These are phyloP conservation scores for Butorides virescens DNA, from an alignment of 2,113 vertebrate genomes.

Conservation along the genomic window DNA sequence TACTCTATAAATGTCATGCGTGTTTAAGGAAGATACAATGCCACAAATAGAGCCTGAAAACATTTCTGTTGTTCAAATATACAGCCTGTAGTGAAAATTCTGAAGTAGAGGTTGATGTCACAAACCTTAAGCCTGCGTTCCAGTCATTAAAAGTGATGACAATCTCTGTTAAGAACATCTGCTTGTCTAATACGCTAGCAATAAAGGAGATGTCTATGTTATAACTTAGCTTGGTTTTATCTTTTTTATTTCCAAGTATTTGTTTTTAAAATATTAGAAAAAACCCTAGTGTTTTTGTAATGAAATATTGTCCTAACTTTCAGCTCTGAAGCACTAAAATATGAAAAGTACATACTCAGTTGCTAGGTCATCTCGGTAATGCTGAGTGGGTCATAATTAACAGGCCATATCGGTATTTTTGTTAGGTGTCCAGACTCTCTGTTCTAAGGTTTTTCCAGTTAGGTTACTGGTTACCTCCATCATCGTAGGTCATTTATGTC, in stretches of 20 bases:
- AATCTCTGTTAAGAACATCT: neutral
- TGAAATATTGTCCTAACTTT: neutral
- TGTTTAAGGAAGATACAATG: neutral
- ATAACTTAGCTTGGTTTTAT: neutral
- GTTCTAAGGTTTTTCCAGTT: neutral
- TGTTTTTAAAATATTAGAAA: neutral
- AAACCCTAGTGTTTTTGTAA: rapidly evolving
- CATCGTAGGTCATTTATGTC: neutral
- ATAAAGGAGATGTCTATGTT: neutral
- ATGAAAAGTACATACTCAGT: neutral
- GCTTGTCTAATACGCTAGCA: neutral
- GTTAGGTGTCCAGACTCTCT: neutral
- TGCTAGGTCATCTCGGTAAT: neutral
- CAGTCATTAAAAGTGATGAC: neutral
- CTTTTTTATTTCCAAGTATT: neutral
- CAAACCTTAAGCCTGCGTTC: neutral
- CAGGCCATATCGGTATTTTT: neutral
- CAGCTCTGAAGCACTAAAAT: neutral
- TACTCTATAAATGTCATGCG: neutral
- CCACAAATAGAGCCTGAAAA: neutral
- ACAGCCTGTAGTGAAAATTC: neutral
- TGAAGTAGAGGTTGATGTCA: neutral
- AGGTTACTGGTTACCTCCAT: neutral
- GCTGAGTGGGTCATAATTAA: neutral
- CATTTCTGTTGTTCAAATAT: neutral